A percentile compares a stretch with the other conserved stretches of the same genome.
phyloP scores from a whole-genome alignment of 2,797 vertebrate genomes.

The Acanthopagrus latus region DNA sequence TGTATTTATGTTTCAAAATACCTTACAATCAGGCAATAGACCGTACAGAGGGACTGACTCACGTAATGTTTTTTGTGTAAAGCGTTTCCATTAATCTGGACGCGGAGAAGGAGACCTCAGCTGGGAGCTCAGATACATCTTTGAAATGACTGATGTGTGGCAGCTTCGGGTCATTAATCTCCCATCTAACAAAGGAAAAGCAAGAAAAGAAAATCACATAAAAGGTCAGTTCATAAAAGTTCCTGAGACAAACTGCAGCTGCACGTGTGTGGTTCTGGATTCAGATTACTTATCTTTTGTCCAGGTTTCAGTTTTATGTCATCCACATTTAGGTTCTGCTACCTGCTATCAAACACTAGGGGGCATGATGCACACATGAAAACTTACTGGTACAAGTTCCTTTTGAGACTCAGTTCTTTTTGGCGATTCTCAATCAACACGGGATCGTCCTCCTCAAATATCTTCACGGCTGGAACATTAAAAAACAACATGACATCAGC shows the following conservation, averaged over 20 bases:
- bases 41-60: neutral
- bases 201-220: neutral
- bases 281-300: too few species aligned
- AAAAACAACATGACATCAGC: neutral
- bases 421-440: conserved; percentile 50
- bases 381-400: conserved; percentile 64
- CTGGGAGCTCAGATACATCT: conserved; percentile 29
- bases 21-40: neutral
- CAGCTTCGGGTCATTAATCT: conserved; percentile 23
- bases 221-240: too few species aligned
- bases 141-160: conserved; percentile 30
- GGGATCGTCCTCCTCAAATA: conserved; percentile 58
- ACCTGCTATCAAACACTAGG: too few species aligned
- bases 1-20: neutral
- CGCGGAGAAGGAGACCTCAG: conserved; percentile 44
- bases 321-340: too few species aligned
- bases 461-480: conserved; percentile 55
- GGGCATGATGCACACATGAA: neutral
- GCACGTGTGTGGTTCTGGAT: too few species aligned
- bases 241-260: too few species aligned
- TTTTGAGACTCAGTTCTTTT: conserved; percentile 42
- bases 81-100: neutral
- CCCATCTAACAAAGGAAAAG: conserved; percentile 49
- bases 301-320: too few species aligned
- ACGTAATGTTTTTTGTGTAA: conserved; percentile 20